Evolutionary conservation across 2,113 vertebrate genomes (phyloP).

Genomic region (Ivindomyrus marchei): DNA sequence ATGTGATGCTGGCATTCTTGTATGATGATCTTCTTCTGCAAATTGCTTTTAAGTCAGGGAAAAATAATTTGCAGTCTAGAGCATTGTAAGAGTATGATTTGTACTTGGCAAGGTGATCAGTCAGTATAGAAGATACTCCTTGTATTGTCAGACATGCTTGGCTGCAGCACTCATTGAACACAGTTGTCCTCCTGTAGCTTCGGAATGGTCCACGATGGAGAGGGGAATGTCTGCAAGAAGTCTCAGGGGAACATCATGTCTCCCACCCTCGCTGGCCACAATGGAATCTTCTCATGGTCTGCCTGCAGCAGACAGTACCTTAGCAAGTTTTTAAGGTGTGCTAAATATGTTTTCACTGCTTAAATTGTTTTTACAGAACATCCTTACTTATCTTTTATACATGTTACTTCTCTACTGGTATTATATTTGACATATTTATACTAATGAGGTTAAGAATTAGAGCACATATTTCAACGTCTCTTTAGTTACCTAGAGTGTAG

Average conservation of each 20-base stretch:
- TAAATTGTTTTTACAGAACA: neutral
- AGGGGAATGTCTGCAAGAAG: conserved; percentile 81
- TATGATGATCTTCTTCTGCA: neutral
- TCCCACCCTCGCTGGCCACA: conserved; percentile 78
- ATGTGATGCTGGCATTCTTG: neutral
- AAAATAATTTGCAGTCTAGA: neutral
- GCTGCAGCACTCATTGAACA: neutral
- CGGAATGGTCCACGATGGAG: conserved; percentile 86
- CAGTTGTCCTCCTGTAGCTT: conserved; percentile 57
- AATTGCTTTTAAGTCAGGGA: neutral
- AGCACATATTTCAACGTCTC: neutral
- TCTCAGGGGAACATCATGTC: conserved; percentile 89
- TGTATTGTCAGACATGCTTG: neutral
- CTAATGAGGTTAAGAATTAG: neutral
- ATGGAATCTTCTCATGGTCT: conserved; percentile 86
- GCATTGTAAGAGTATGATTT: neutral
- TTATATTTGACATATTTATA: neutral
- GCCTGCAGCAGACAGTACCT: conserved; percentile 83
- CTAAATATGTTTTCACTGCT: neutral
- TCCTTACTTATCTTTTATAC: neutral
- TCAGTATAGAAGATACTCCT: neutral
- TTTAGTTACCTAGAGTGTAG: neutral
- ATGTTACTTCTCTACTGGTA: neutral
- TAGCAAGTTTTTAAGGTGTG: conserved; percentile 75
- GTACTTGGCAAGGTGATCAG: neutral